These are phyloP conservation scores for Etia nguti DNA, from an alignment of 2,113 vertebrate species.

Conservation along the genomic window DNA sequence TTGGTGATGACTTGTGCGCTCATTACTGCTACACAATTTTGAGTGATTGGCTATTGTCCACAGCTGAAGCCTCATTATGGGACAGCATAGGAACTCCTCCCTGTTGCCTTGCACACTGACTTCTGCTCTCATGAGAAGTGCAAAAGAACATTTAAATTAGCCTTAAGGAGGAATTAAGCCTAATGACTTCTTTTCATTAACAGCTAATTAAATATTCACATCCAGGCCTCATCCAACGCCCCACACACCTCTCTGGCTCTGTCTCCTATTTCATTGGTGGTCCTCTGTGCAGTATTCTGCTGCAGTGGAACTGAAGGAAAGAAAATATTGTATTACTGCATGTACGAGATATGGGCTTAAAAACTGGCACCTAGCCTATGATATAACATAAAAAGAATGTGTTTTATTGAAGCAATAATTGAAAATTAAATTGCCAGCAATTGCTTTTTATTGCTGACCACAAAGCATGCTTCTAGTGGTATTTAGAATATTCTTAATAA, in stretches of 20 bases:
- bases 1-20: neutral
- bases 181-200: constrained; percentile 57
- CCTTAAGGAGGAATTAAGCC: constrained; percentile 38
- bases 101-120: neutral
- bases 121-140: neutral
- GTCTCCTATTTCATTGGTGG: constrained; percentile 7
- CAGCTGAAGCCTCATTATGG: constrained; percentile 18
- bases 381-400: constrained; percentile 14
- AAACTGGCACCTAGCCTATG: constrained; percentile 15
- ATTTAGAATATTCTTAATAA: neutral
- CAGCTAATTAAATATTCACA: constrained; percentile 57
- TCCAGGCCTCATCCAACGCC: neutral
- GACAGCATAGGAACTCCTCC: neutral
- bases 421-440: constrained; percentile 30
- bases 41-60: constrained; percentile 31
- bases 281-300: neutral
- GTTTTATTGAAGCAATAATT: constrained; percentile 37
- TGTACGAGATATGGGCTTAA: constrained; percentile 30
- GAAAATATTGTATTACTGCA: constrained; percentile 20
- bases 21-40: neutral
- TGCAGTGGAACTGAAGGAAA: neutral
- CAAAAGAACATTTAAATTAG: constrained; percentile 41
- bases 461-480: neutral
- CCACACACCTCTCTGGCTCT: neutral
- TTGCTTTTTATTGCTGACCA: constrained; percentile 23